Conservation (phyloP, 2,888 invertebrate species). For the Macaria notata region DNA sequence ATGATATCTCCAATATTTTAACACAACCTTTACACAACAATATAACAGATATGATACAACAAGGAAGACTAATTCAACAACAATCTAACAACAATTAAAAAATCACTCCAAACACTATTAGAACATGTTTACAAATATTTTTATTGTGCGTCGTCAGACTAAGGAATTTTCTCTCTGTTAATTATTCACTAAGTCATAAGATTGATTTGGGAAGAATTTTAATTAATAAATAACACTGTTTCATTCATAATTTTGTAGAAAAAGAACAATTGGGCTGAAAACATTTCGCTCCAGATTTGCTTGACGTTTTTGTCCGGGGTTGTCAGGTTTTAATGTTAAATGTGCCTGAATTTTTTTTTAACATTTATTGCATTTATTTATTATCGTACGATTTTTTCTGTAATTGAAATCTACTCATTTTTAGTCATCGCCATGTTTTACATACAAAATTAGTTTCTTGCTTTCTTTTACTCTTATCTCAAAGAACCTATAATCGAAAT, state of each 20-base stretch:
- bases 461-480: too few species aligned
- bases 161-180: constrained; percentile 30
- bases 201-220: constrained; percentile 35
- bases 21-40: constrained; percentile 67
- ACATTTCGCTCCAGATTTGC: constrained; percentile 68
- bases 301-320: constrained; percentile 60
- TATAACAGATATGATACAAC: constrained; percentile 41
- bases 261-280: constrained; percentile 53
- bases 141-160: constrained; percentile 37
- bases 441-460: too few species aligned
- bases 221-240: constrained; percentile 49
- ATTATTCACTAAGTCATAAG: constrained; percentile 28
- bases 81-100: constrained; percentile 28
- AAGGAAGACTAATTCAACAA: constrained; percentile 42
- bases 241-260: constrained; percentile 71
- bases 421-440: too few species aligned
- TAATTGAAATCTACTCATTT: too few species aligned
- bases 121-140: constrained; percentile 31
- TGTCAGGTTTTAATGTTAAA: constrained; percentile 36
- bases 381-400: background rate
- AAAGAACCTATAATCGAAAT: too few species aligned
- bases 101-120: constrained; percentile 35
- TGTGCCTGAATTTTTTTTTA: background rate
- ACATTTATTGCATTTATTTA: background rate
- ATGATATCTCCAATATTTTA: constrained; percentile 61